Evolutionary conservation across 2,113 vertebrate genomes (phyloP), one percentile per base, ranked within the genome.

Genomic region (Otolemur garnettii): DNA sequence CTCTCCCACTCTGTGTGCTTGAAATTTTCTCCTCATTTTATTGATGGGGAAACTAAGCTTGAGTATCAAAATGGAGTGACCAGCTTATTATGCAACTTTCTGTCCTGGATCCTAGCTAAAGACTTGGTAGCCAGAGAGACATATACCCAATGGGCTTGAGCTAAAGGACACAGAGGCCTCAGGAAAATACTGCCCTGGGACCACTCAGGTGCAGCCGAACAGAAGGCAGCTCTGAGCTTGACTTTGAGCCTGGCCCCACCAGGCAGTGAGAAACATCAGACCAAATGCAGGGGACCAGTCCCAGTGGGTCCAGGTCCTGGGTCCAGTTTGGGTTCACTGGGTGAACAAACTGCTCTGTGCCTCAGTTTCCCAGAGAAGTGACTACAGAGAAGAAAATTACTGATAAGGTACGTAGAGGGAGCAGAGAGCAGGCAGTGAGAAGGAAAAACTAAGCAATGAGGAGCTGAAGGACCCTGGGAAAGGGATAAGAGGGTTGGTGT

Each of bases 311-410:
- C 68, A 69, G 33, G 60, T 80, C 33, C 74, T 83, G 71, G 11
- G 55, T 80, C 26, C 55, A 75, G 18, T 64, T 24, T 78, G 14
- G n/a, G 22, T 87, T 90, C 50, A 53, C 85, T 89, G 59, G 14
- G 2, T 22, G 55, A 26, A 82, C 38, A 74, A 35, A 64, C 62
- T 86, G 57, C 72, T 86, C n/a, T 42, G 21, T 95, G 88, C 95
- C 92, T 95, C 80, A 69, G 53, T 96, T 96, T 91, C 78, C 90
- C 92, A 74, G 90, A 71, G 77, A 66, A 88, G 50, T 64, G 57
- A 92, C 64, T 89, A 14, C 30, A 88, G 35, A 77, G 72, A 82
- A 87, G n/a, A 89, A 93, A 78, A 91, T 26, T 5, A 57, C 72
- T 72, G 78, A 50, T 87, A 59, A 84, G 62, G 59, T 55, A 59